Conservation (phyloP, 2,888 invertebrate species). For the Girardia tigrina region DNA sequence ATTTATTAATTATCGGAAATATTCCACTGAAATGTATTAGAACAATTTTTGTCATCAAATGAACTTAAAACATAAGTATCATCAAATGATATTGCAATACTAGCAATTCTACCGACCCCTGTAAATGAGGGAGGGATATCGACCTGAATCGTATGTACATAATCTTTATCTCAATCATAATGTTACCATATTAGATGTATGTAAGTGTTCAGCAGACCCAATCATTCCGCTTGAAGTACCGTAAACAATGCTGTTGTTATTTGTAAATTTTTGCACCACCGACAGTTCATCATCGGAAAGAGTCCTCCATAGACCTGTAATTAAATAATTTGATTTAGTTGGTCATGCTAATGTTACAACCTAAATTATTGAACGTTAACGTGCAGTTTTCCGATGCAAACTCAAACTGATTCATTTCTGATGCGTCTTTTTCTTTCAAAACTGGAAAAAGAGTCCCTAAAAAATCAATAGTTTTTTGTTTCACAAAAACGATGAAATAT, state of each 20-base stretch:
- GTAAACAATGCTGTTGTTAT: background rate
- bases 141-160: background rate
- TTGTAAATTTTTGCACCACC: background rate
- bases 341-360: no score
- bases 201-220: background rate
- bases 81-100: background rate
- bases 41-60: constrained; percentile 9
- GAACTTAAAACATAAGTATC: background rate
- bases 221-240: background rate
- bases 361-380: background rate
- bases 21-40: background rate
- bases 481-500: background rate
- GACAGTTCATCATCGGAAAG: background rate
- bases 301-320: background rate
- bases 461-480: background rate
- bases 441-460: background rate
- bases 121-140: background rate
- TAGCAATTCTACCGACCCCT: background rate
- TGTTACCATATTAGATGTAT: background rate
- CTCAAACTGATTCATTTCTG: background rate
- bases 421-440: background rate
- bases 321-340: no score
- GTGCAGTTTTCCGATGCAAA: background rate
- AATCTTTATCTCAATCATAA: background rate
- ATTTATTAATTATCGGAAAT: background rate